phyloP scores from a whole-genome alignment of 2,888 invertebrate genomes.

The Parascotia fuliginaria region DNA sequence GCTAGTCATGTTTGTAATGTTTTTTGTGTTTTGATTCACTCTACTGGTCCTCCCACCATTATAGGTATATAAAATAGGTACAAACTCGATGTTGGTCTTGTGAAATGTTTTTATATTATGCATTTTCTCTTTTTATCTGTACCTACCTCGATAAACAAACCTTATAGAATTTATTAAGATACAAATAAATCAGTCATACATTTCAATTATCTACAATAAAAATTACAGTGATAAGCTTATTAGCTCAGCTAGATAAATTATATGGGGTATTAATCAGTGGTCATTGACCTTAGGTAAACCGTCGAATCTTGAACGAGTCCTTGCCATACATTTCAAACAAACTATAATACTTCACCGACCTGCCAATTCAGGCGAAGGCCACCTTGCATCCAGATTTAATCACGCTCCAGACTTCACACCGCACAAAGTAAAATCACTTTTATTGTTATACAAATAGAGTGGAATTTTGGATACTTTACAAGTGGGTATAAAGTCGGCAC shows the following conservation, averaged over 20 bases:
- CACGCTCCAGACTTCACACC: constrained; percentile 16
- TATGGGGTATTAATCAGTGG: background rate
- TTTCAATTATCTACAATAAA: background rate
- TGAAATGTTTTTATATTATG: too few relatives aligned
- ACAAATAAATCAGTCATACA: background rate
- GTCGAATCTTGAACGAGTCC: background rate
- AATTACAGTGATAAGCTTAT: background rate
- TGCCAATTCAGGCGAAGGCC: constrained; percentile 44
- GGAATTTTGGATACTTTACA: background rate
- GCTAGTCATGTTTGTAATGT: too few relatives aligned
- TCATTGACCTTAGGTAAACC: background rate
- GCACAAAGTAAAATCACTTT: constrained; percentile 9
- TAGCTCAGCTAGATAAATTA: background rate
- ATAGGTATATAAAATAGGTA: too few relatives aligned
- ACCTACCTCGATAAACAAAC: too few relatives aligned
- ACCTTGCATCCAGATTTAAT: constrained; percentile 40
- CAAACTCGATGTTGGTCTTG: too few relatives aligned
- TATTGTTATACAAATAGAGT: constrained; percentile 4
- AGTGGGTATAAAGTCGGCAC: constrained; percentile 9
- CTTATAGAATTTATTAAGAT: too few relatives aligned
- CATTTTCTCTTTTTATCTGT: too few relatives aligned
- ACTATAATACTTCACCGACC: constrained; percentile 16
- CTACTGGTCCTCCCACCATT: too few relatives aligned
- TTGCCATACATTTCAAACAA: constrained; percentile 3
- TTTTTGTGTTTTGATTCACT: too few relatives aligned